Evolutionary conservation across 1,140 invertebrate species (phyloP), one percentile per base, ranked within the genome.

Genomic region (Apis mellifera): DNA sequence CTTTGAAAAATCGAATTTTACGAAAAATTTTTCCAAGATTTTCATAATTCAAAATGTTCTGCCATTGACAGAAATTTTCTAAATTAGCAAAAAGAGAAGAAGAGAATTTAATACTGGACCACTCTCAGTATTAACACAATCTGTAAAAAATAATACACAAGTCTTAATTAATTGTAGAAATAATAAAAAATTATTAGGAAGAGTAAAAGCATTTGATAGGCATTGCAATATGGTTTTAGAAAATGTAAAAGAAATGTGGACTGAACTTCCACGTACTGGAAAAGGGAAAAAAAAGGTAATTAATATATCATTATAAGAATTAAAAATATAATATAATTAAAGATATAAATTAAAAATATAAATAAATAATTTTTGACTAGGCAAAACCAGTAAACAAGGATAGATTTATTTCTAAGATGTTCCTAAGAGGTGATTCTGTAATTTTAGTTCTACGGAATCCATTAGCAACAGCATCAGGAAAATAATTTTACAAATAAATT

Each of bases 241-340:
- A 95, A 99, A 99, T 94, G 99, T 99, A 0, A 99, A 99, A 93
- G 99, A 99, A 95, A 99, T 99, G 98, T 99, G 99, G 99, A 99
- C 98, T 11, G 99, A 99, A 95, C 95, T 98, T 48, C 99, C 99
- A 7, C 96, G 99, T 87, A 98, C 98, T 59, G 98, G 98, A 15
- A 99, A 99, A 95, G 99, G 99, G 78, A 99, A 99, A 93, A 99
- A 99, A 94, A 99, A 98, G 93, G 95, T 95, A 90, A 82, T 60
- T 54, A 74, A n/a, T 21, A 19, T 60, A 50, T 42, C 0, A 17
- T 21, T 9, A 19, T n/a, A 3, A 52, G 0, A 4, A 26, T 9
- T 55, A 62, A 54, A 64, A 54, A 60, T 9, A 62, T 26, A 15
- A 55, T 17, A 59, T 60, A 21, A n/a, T n/a, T n/a, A n/a, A n/a